Evolutionary conservation across 1,140 invertebrate genomes (phyloP), one percentile per base, ranked within the genome.

Genomic region (Lineus longissimus): DNA sequence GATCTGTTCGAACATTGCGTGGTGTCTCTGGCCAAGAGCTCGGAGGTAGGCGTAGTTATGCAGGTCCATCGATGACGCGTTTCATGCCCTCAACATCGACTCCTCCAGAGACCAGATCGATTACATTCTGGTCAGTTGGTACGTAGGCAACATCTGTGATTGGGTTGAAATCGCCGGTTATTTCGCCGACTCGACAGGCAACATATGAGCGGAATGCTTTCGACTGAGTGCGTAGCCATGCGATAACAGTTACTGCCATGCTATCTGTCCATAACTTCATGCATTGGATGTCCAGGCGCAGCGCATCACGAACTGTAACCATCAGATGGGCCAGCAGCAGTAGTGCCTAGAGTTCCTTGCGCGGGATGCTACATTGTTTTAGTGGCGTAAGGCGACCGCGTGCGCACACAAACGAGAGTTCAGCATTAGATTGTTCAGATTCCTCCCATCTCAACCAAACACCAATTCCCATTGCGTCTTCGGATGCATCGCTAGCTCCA

Each of bases 241-340:
- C 9, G 47, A 51, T 51, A n/a, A n/a, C 47, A 9, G 25, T 51
- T 27, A n/a, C n/a, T n/a, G n/a, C n/a, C n/a, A 7, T 51, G 25
- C 47, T 51, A 51, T 51, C 47, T 7, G 47, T 51, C 47, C 47
- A n/a, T n/a, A 51, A 23, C 47, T 51, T 51, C 6, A 51, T n/a
- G 25, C n/a, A 51, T 6, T 51, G 6, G n/a, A 51, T 51, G 9
- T 51, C 47, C 19, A 51, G n/a, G n/a, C 47, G 47, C 25, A 51
- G n/a, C n/a, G 47, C 47, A 51, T 51, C 25, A 6, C 47, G n/a
- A 9, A 51, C 47, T 7, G 47, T 7, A 4, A 23, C 4, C 47
- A 51, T 7, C 4, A 51, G 25, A 23, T n/a, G 47, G n/a, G 6
- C n/a, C 6, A 51, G 25, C 4, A 51, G n/a, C n/a, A 51, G 25